Conservation (phyloP, 1,140 invertebrate genomes). For the Zaprionus africanus region DNA sequence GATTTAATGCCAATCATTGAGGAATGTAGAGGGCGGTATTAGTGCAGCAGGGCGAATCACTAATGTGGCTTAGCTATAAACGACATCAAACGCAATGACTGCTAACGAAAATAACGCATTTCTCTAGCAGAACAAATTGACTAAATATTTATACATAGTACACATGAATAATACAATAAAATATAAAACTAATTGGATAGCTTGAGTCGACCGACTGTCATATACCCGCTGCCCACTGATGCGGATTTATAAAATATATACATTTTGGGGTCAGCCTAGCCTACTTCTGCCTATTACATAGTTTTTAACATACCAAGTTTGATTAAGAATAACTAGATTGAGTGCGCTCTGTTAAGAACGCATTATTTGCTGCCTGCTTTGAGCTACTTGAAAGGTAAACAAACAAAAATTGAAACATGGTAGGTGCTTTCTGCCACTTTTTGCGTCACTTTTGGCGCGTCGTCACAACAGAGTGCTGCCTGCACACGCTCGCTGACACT, state of each 20-base stretch:
- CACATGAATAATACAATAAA: no score
- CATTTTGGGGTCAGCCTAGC: no score
- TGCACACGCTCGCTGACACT: constrained; percentile 16
- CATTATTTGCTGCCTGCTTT: constrained; percentile 12
- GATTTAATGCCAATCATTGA: constrained; percentile 28
- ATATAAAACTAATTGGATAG: no score
- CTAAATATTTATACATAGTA: no score
- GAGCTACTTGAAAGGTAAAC: constrained; percentile 37
- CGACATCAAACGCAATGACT: background rate
- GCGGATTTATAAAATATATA: no score
- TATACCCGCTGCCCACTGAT: no score
- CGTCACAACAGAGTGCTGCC: constrained; percentile 73
- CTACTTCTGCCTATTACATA: no score
- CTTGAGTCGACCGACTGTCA: no score
- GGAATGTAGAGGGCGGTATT: background rate
- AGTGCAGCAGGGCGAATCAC: constrained; percentile 40
- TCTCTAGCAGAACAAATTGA: background rate
- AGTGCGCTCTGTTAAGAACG: background rate
- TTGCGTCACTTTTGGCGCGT: constrained; percentile 62
- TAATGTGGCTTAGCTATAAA: constrained; percentile 7
- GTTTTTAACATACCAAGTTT: no score
- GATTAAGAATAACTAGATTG: background rate
- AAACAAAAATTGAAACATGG: constrained; percentile 65
- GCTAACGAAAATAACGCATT: background rate
- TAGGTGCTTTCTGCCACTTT: constrained; percentile 49